Percentiles rank a stretch among this genome's conserved stretches.
Evolutionary conservation across 2,888 invertebrate genomes (phyloP).

Genomic region (Agrotis clavis): DNA sequence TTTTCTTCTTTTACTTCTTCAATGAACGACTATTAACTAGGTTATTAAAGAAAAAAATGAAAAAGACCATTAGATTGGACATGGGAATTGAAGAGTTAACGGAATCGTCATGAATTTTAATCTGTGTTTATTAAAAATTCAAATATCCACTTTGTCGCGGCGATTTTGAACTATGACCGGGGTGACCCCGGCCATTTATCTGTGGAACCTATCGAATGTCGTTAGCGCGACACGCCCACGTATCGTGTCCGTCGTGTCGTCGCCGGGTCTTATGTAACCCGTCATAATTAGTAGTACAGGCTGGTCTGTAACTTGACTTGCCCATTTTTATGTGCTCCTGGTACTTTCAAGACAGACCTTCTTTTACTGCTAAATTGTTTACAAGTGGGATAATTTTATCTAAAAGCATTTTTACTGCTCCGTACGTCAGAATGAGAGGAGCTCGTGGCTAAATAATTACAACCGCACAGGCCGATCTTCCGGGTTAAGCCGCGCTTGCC

Average conservation of each 20-base stretch:
- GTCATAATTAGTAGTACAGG: slow-evolving; percentile 45
- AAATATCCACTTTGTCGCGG: slow-evolving; percentile 55
- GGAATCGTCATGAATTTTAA: slow-evolving; percentile 44
- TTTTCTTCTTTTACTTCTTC: no score
- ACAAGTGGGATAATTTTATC: no score
- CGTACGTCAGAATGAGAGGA: no score
- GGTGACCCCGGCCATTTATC: slow-evolving; percentile 57
- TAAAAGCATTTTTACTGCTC: no score
- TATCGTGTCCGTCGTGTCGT: slow-evolving; percentile 50
- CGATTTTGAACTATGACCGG: slow-evolving; percentile 61
- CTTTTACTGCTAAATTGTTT: no score
- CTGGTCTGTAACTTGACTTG: not conserved
- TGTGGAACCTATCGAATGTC: slow-evolving; percentile 52
- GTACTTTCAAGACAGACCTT: not conserved
- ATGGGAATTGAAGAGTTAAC: no score
- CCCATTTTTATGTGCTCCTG: slow-evolving; percentile 31
- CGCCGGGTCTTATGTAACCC: slow-evolving; percentile 49
- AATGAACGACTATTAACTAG: no score
- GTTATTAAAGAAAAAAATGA: no score
- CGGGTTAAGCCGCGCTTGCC: no score
- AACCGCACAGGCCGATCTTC: no score
- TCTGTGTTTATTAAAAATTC: slow-evolving; percentile 39
- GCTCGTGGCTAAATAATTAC: no score
- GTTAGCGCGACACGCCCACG: slow-evolving; percentile 60
- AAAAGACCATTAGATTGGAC: no score